These are phyloP conservation scores for Mythimna pallens DNA, from an alignment of 2,888 invertebrate genomes.

Conservation along the genomic window DNA sequence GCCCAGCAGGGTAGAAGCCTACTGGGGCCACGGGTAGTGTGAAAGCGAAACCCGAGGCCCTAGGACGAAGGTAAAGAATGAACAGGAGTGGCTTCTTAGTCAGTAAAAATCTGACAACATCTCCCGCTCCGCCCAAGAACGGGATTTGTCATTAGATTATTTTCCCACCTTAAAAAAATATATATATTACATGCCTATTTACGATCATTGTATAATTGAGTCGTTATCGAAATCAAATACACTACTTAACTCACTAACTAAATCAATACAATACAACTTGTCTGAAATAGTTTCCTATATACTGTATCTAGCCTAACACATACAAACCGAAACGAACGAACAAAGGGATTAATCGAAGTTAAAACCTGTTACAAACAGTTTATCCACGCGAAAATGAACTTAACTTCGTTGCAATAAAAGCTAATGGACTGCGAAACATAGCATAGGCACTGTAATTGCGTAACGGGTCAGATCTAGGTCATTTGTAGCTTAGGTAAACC, in stretches of 20 bases:
- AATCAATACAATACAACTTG: neutral
- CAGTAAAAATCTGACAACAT: no score
- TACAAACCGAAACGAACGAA: neutral
- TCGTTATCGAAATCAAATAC: neutral
- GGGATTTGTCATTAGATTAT: no score
- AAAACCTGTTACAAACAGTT: neutral
- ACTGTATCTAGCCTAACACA: neutral
- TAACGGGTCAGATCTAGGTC: slow-evolving; percentile 37
- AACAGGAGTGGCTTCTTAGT: no score
- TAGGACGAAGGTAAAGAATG: no score
- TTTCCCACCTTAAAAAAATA: no score
- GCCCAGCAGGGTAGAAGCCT: no score
- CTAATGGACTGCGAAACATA: neutral
- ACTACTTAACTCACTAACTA: neutral
- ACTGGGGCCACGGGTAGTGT: no score
- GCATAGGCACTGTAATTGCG: slow-evolving; percentile 12
- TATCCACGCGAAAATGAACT: slow-evolving; percentile 13
- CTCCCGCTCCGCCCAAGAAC: no score
- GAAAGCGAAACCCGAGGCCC: no score
- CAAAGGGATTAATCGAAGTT: slow-evolving; percentile 1
- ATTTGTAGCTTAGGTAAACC: slow-evolving; percentile 24
- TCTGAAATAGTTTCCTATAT: neutral
- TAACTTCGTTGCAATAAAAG: neutral
- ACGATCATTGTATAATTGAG: neutral
- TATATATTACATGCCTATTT: no score